phyloP scores from a whole-genome alignment of 2,113 vertebrate species.

The Halcyon malimbica region DNA sequence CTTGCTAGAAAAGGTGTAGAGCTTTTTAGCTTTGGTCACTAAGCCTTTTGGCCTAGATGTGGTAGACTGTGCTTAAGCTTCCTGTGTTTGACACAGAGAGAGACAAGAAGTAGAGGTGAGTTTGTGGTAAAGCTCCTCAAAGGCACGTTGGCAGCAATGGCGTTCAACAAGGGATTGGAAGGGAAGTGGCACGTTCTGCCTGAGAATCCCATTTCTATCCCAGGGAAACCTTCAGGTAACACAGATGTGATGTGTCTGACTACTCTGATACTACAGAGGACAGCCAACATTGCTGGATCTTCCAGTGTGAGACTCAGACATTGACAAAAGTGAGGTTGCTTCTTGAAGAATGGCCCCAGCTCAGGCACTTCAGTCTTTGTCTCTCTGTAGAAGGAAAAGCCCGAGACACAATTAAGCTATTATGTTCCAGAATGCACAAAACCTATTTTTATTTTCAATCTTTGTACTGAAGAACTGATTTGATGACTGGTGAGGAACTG shows the following conservation, averaged over 20 bases:
- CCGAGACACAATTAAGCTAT: not conserved
- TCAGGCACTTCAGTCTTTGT: not conserved
- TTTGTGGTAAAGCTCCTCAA: not conserved
- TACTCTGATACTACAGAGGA: not conserved
- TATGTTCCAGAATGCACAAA: not conserved
- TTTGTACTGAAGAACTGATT: not conserved
- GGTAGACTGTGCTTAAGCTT: not conserved
- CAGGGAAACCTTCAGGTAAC: not conserved
- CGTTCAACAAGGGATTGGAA: not conserved
- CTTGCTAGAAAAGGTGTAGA: not conserved
- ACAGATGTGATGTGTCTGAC: not conserved
- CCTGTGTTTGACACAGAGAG: not conserved
- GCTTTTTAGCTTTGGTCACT: not conserved
- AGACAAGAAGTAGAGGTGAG: not conserved
- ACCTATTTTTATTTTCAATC: not conserved
- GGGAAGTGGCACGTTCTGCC: not conserved
- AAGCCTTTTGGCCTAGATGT: not conserved
- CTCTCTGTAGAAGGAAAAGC: not conserved
- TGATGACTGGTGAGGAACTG: not conserved
- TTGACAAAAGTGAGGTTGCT: not conserved
- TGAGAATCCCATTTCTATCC: not conserved
- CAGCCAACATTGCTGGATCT: not conserved
- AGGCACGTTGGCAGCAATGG: rapidly evolving
- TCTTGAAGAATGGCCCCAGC: not conserved
- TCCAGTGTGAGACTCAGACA: not conserved